Evolutionary conservation across 2,113 vertebrate species (phyloP).

Genomic region (Plestiodon gilberti): DNA sequence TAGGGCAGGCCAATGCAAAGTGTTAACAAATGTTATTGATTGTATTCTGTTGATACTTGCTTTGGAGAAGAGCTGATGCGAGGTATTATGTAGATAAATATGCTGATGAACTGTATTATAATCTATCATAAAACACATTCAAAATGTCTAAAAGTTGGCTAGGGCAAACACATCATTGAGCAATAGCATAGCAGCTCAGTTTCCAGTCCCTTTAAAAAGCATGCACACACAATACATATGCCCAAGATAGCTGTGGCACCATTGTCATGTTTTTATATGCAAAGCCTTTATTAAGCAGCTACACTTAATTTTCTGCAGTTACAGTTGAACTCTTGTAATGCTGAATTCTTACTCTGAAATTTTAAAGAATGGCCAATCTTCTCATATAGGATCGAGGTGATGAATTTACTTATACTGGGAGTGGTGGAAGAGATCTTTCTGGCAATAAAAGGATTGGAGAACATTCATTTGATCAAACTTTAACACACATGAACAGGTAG

Average conservation of each 20-base stretch:
- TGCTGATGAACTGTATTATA: not conserved
- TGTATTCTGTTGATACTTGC: not conserved
- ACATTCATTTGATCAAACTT: conserved; percentile 96
- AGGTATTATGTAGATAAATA: not conserved
- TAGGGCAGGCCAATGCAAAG: not conserved
- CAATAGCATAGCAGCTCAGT: not conserved
- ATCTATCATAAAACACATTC: too few relatives aligned
- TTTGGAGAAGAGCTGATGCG: not conserved
- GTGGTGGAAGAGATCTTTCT: conserved; percentile 97
- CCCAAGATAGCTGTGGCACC: not conserved
- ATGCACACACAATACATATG: too few relatives aligned
- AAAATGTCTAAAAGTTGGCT: not conserved
- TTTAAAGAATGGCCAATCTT: conserved; percentile 65
- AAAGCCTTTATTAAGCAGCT: not conserved
- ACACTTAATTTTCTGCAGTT: not conserved
- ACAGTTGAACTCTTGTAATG: conserved; percentile 7
- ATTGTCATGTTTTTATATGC: not conserved
- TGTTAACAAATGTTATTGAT: not conserved
- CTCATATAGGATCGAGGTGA: conserved; percentile 91
- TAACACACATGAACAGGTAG: conserved; percentile 99
- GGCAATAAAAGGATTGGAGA: conserved; percentile 99
- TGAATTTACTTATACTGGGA: conserved; percentile 99
- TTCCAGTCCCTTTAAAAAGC: not conserved
- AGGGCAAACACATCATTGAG: not conserved
- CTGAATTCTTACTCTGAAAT: conserved; percentile 29